Base-by-base conservation (phyloP, 2,888 invertebrate genomes). In the Teleogryllus oceanicus region DNA sequence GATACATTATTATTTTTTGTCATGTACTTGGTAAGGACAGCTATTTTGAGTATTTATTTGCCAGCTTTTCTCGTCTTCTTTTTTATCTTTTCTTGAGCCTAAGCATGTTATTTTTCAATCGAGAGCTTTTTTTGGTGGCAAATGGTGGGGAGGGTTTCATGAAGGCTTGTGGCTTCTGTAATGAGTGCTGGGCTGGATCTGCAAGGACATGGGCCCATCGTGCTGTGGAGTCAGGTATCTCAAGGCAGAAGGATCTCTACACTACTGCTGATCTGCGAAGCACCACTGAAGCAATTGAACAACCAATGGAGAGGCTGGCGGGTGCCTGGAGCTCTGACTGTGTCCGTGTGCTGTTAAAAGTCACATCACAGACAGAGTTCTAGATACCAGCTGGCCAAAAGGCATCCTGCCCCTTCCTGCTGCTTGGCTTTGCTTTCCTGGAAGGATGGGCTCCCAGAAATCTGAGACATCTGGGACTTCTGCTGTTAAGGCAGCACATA, bases 361-460 rank as follows among this genome's bases (percentile, higher is more conserved):
- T 92, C 94, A 94, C 95, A 95, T 95, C 95, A 95, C 95, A 95
- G 95, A 94, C 95, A 94, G 94, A 95, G 95, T 95, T 95, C 95
- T 94, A 94, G 93, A 94, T 94, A 88, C 89, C 79, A 78, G 74
- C 24, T 18, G 78, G 79, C 74, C 76, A n/a, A 18, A 37, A 77
- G 18, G 24, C 37, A 49, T 62, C 62, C 62, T n/a, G 62, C 13
- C 62, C 62, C 62, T 37, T 37, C 37, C 62, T 62, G 16, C 62
- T 62, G 62, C 62, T n/a, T 18, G 62, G 16, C n/a, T 62, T 13
- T 13, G 16, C n/a, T 62, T 62, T 13, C 62, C n/a, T 62, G n/a
- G n/a, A 13, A 18, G 62, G 62, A 62, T 62, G 62, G 62, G 62
- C 62, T 37, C 37, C 37, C 37, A 37, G 37, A 37, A 37, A 37